Percentiles rank a stretch among this genome's conserved stretches.
Conservation (phyloP, 2,888 invertebrate species). For the Phorcus lineatus region DNA sequence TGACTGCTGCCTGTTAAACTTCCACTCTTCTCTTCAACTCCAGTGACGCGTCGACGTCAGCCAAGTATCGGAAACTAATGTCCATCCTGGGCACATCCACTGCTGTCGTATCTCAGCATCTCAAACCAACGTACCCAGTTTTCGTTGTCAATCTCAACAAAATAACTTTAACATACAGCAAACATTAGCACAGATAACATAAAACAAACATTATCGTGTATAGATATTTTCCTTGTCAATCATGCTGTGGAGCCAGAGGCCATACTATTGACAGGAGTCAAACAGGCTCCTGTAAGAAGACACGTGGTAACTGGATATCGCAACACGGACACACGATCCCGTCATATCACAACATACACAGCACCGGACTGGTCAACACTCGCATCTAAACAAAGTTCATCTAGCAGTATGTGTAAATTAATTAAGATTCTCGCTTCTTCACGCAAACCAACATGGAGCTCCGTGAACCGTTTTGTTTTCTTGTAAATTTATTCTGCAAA, state of each 20-base stretch:
- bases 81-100: too few species aligned
- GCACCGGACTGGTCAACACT: background rate
- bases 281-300: background rate
- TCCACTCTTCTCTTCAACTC: too few species aligned
- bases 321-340: background rate
- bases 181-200: slow-evolving; percentile 5
- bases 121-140: too few species aligned
- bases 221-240: background rate
- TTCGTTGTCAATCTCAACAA: too few species aligned
- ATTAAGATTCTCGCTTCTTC: slow-evolving; percentile 18
- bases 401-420: slow-evolving; percentile 23
- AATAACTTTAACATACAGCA: background rate
- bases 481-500: slow-evolving; percentile 9
- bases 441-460: background rate
- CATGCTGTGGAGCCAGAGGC: background rate
- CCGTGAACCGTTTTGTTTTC: background rate
- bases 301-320: background rate
- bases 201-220: background rate
- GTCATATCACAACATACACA: background rate
- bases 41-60: too few species aligned
- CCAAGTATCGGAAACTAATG: too few species aligned
- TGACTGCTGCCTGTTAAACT: too few species aligned
- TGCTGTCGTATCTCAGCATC: too few species aligned
- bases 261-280: background rate
- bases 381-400: slow-evolving; percentile 17